These are phyloP conservation scores for Tyrannus savana DNA, from an alignment of 2,113 vertebrate genomes.

Conservation along the genomic window DNA sequence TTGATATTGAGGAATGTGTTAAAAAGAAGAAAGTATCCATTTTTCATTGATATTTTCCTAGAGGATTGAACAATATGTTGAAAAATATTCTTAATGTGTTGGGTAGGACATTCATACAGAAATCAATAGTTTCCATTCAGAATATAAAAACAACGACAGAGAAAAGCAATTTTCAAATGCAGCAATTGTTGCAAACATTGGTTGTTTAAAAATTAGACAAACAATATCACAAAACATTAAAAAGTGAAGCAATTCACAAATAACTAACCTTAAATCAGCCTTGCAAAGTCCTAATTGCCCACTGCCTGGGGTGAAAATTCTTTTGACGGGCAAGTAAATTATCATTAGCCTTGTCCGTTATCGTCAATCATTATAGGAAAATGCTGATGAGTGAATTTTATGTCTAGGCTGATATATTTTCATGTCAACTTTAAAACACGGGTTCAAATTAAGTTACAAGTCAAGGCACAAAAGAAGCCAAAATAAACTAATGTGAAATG, in stretches of 20 bases:
- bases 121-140: background rate
- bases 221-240: background rate
- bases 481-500: background rate
- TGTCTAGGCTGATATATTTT: background rate
- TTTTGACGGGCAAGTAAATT: conserved; percentile 18
- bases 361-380: background rate
- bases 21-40: background rate
- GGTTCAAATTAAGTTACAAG: conserved; percentile 6
- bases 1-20: background rate
- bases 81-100: background rate
- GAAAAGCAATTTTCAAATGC: background rate
- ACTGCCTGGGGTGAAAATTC: background rate
- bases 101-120: background rate
- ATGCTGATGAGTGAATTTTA: conserved; percentile 6
- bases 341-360: conserved; percentile 19
- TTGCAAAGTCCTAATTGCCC: background rate
- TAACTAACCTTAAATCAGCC: background rate
- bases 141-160: background rate
- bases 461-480: background rate
- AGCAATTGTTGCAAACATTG: background rate
- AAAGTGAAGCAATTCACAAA: background rate
- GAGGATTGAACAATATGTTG: background rate
- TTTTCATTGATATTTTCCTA: background rate
- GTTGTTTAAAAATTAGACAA: background rate
- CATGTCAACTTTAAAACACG: background rate